Conservation (phyloP, 2,797 vertebrate species). For the Anisognathus igniventris region DNA sequence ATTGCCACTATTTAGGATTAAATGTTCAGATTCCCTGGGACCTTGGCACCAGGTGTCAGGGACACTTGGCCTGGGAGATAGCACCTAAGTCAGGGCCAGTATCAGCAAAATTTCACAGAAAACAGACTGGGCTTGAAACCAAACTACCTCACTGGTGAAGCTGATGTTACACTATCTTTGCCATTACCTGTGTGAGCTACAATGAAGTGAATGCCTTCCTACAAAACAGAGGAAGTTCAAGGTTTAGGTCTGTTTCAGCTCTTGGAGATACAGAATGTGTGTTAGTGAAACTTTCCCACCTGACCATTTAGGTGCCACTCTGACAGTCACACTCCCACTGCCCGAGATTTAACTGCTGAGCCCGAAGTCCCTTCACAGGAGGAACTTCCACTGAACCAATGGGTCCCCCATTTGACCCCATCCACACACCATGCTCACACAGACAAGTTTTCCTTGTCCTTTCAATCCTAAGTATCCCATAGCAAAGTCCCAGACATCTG, state of each 20-base stretch:
- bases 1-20: neutral
- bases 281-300: neutral
- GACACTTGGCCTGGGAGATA: neutral
- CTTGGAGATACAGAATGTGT: neutral
- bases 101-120: neutral
- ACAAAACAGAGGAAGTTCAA: neutral
- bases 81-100: neutral
- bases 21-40: neutral
- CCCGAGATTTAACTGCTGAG: neutral
- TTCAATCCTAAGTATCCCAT: neutral
- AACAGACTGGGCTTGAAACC: neutral
- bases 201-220: neutral
- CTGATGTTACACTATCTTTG: neutral
- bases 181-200: neutral
- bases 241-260: neutral
- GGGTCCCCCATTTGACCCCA: neutral
- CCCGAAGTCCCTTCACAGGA: accelerated
- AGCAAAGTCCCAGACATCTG: neutral
- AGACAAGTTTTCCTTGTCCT: neutral
- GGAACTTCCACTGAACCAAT: neutral
- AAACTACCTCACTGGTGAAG: neutral
- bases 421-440: neutral
- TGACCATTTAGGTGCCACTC: neutral
- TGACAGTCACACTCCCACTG: neutral
- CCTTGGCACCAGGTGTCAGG: neutral